These are phyloP conservation scores for Chrysochloris asiatica DNA, from an alignment of 2,113 vertebrate species.

Conservation along the genomic window DNA sequence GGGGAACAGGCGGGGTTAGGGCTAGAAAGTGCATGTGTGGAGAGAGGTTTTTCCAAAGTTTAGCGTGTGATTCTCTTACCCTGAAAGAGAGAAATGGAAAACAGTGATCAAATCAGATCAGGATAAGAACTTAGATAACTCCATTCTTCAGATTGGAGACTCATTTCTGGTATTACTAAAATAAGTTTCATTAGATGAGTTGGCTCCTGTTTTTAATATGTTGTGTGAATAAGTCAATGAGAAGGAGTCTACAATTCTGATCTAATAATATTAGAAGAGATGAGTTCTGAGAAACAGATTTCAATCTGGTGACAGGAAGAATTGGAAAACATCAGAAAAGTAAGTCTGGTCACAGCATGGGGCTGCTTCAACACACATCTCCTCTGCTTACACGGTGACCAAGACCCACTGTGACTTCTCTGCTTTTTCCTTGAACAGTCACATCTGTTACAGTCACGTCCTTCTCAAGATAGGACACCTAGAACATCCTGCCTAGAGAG, in stretches of 20 bases:
- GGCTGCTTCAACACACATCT: neutral
- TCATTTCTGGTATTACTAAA: conserved; percentile 6
- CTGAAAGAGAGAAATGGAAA: neutral
- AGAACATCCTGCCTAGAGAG: conserved; percentile 5
- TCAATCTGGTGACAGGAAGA: neutral
- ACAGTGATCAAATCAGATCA: neutral
- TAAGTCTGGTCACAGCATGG: neutral
- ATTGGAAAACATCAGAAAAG: neutral
- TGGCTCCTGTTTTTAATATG: neutral
- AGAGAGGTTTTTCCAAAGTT: neutral
- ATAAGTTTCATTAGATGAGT: neutral
- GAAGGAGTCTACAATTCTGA: neutral
- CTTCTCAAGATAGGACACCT: neutral
- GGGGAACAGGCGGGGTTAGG: neutral
- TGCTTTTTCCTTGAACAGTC: neutral
- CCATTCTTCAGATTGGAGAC: neutral
- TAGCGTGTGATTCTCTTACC: neutral
- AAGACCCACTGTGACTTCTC: neutral
- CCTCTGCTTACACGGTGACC: neutral
- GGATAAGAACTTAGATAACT: neutral
- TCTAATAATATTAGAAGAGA: neutral
- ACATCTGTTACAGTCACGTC: neutral
- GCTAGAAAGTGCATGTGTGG: neutral
- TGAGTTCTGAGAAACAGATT: neutral
- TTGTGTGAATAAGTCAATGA: neutral